A percentile compares a stretch with the other conserved stretches of the same genome.
Conservation (phyloP, 1,140 invertebrate species). For the Vanessa tameamea region DNA sequence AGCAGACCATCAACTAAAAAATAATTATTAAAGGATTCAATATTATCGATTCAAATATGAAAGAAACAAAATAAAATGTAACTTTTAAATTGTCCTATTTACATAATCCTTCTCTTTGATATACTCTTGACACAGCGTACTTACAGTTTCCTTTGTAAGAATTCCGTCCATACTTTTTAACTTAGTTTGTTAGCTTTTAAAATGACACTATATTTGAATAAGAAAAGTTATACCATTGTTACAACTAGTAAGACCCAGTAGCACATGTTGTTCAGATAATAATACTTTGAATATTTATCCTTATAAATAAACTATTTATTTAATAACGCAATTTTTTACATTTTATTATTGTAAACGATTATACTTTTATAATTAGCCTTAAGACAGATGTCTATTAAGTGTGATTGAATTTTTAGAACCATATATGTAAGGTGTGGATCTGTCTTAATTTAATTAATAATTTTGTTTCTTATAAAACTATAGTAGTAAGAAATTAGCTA, state of each 20-base stretch:
- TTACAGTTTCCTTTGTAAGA: slow-evolving; percentile 16
- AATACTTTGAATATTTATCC: not conserved
- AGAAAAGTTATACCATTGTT: slow-evolving; percentile 23
- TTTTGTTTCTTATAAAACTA: no score
- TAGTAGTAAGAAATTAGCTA: no score
- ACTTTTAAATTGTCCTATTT: not conserved
- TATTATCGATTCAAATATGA: not conserved
- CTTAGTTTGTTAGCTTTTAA: slow-evolving; percentile 24
- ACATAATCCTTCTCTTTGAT: not conserved
- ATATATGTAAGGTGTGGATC: no score
- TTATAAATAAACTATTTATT: not conserved
- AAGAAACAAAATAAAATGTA: not conserved
- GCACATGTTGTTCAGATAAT: slow-evolving; percentile 2
- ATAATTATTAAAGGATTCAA: not conserved
- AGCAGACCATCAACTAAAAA: no score
- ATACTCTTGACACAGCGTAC: not conserved
- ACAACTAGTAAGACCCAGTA: slow-evolving; percentile 14
- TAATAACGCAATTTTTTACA: no score
- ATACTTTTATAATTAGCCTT: no score
- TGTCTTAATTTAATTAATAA: no score
- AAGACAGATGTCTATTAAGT: no score
- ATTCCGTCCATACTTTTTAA: slow-evolving; percentile 8
- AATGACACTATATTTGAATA: slow-evolving; percentile 27
- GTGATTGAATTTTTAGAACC: no score
- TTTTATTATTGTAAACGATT: no score